Percentiles rank a stretch among this genome's conserved stretches.
phyloP scores from a whole-genome alignment of 1,140 invertebrate genomes.

The Temnothorax curvispinosus region DNA sequence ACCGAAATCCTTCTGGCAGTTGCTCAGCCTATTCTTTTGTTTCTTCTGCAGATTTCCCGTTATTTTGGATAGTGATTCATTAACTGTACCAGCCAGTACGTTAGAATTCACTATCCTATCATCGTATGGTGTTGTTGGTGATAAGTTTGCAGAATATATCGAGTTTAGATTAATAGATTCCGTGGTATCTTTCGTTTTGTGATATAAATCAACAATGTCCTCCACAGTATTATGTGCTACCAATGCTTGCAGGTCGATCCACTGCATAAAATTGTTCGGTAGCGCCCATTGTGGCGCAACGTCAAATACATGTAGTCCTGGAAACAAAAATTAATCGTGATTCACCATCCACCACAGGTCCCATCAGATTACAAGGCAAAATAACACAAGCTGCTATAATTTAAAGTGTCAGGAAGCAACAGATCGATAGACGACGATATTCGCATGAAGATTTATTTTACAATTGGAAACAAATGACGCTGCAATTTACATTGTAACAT shows the following conservation, averaged over 20 bases:
- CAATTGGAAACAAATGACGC: background rate
- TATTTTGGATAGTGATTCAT: conserved; percentile 48
- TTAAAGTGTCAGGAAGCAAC: conserved; percentile 5
- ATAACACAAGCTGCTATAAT: background rate
- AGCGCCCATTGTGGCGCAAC: conserved; percentile 82
- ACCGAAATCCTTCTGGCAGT: conserved; percentile 30
- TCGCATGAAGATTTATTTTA: conserved; percentile 34
- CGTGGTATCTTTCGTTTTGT: conserved; percentile 57
- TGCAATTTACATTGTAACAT: background rate
- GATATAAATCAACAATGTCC: conserved; percentile 38
- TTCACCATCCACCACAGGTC: background rate
- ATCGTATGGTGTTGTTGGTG: conserved; percentile 14
- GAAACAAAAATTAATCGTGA: conserved; percentile 55
- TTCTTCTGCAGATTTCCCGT: conserved; percentile 11
- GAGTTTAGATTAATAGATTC: conserved; percentile 30
- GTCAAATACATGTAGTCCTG: conserved; percentile 78
- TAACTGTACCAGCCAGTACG: conserved; percentile 11
- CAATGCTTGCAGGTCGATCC: conserved; percentile 76
- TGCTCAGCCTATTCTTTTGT: conserved; percentile 50
- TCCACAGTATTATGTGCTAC: conserved; percentile 74
- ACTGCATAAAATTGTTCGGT: conserved; percentile 74
- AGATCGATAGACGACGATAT: background rate
- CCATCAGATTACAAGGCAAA: background rate
- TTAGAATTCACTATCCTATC: conserved; percentile 50
- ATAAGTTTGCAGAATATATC: conserved; percentile 58